Percentiles rank a stretch among this genome's conserved stretches.
Evolutionary conservation across 2,888 invertebrate genomes (phyloP).

Genomic region (Protophormia terraenovae): DNA sequence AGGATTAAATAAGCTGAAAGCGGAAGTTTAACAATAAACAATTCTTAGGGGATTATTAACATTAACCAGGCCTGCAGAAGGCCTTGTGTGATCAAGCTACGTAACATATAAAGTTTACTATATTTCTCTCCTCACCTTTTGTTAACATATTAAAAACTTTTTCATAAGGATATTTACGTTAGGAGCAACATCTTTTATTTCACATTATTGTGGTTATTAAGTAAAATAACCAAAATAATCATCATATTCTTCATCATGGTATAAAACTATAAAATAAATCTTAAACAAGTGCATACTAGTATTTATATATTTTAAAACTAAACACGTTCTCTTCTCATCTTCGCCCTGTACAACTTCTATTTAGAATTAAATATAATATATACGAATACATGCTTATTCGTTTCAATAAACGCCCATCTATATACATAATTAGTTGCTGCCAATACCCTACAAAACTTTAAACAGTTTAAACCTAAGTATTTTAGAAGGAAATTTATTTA

Average conservation of each 20-base stretch:
- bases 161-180: neutral
- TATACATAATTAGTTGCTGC: slow-evolving; percentile 19
- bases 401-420: slow-evolving; percentile 10
- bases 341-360: neutral
- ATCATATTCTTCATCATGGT: too few species aligned
- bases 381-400: neutral
- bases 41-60: too few species aligned
- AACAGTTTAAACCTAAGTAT: neutral
- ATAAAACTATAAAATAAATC: neutral
- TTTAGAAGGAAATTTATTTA: neutral
- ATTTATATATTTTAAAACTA: neutral
- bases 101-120: too few species aligned
- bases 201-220: neutral
- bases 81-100: too few species aligned
- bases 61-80: too few species aligned
- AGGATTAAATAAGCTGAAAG: too few species aligned
- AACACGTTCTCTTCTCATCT: slow-evolving; percentile 10
- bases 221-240: neutral
- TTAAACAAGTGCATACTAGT: slow-evolving; percentile 14
- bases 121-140: too few species aligned
- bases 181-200: neutral
- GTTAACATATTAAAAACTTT: neutral
- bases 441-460: slow-evolving; percentile 2
- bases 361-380: neutral
- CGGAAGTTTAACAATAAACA: too few species aligned